These are phyloP conservation scores for Eulemur rubriventer DNA, from an alignment of 2,797 vertebrate species.

Conservation along the genomic window DNA sequence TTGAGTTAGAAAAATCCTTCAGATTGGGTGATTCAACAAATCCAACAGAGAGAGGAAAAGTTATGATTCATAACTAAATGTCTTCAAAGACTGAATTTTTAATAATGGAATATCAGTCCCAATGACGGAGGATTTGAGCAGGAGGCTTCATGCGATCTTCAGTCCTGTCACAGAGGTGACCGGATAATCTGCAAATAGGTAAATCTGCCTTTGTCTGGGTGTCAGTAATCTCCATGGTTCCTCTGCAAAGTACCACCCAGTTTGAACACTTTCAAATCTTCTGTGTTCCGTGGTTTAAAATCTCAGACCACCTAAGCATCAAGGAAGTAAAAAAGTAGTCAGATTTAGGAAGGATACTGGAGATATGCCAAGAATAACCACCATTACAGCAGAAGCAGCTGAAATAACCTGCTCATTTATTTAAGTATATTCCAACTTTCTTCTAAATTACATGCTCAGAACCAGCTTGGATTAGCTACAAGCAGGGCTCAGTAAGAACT, in stretches of 20 bases:
- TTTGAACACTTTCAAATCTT: not conserved
- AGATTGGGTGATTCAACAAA: conserved; percentile 29
- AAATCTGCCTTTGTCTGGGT: not conserved
- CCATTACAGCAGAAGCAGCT: not conserved
- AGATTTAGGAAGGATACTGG: not conserved
- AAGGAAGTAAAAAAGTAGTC: not conserved
- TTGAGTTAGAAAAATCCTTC: conserved; percentile 45
- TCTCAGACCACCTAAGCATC: not conserved
- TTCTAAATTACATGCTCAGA: not conserved
- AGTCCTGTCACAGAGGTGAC: not conserved
- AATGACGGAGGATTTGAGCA: not conserved
- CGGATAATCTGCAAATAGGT: not conserved
- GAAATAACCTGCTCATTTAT: not conserved
- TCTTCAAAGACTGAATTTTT: not conserved
- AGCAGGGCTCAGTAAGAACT: not conserved
- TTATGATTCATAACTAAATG: not conserved
- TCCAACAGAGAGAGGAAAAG: not conserved
- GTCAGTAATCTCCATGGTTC: not conserved
- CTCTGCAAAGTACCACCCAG: not conserved
- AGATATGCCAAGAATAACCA: not conserved
- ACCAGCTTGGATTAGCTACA: not conserved
- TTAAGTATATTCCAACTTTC: not conserved
- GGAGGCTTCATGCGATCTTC: not conserved
- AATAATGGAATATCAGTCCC: not conserved
- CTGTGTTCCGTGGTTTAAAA: not conserved